Evolutionary conservation across 1,140 invertebrate species (phyloP).

Genomic region (Nymphalis io): DNA sequence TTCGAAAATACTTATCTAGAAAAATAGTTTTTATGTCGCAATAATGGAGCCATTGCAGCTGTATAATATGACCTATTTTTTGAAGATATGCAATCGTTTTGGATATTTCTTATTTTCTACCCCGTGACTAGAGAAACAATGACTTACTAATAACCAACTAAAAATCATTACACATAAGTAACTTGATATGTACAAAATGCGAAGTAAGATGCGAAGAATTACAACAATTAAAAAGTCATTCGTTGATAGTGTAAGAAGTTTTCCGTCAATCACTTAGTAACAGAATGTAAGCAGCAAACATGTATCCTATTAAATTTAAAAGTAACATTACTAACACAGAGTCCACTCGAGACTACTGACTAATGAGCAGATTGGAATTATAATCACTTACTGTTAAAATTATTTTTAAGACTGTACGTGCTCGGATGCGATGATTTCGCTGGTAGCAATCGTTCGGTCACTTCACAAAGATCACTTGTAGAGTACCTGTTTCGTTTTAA

Average conservation of each 20-base stretch:
- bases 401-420: conserved; percentile 76
- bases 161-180: conserved; percentile 40
- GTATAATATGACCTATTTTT: background rate
- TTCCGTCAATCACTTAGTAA: conserved; percentile 6
- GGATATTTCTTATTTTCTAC: conserved; percentile 32
- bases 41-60: background rate
- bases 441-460: conserved; percentile 69
- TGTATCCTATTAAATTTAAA: conserved; percentile 11
- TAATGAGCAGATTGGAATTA: conserved; percentile 74
- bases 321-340: conserved; percentile 35
- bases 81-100: conserved; percentile 13
- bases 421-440: conserved; percentile 66
- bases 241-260: conserved; percentile 44
- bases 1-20: conserved; percentile 9
- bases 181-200: conserved; percentile 62
- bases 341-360: conserved; percentile 40
- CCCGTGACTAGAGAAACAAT: conserved; percentile 51
- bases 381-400: conserved; percentile 66
- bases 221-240: conserved; percentile 30
- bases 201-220: conserved; percentile 33
- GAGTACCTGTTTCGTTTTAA: conserved; percentile 74
- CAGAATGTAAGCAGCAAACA: conserved; percentile 2
- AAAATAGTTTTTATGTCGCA: background rate
- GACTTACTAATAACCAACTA: conserved; percentile 42
- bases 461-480: conserved; percentile 73